Base-by-base conservation (phyloP, 2,888 invertebrate species). In the Calameuta filiformis region DNA sequence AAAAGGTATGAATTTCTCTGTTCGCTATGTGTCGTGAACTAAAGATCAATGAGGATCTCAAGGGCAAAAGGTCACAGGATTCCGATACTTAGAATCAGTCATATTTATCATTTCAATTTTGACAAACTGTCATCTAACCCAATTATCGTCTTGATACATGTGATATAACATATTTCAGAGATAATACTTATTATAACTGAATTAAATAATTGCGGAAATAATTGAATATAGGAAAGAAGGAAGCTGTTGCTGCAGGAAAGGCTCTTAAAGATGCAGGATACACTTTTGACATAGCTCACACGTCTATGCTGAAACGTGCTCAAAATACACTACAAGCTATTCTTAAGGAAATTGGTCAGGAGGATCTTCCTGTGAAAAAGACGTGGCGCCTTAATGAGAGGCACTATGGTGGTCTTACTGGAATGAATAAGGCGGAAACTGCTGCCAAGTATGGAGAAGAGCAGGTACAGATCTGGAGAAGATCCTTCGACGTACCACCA, bases 301-400 rank as follows among this genome's bases (percentile, higher is more conserved):
- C 97, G 0, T 97, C 97, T 0, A 94, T 96, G 6, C 90, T 97
- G 80, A 95, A 94, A 76, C 94, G 97, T 78, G 97, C 97, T 1
- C 95, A 96, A 87, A 93, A 95, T 79, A 97, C 97, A 0, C 91
- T 97, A 69, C 93, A 94, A 76, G 90, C 94, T 0, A 94, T 97
- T 80, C 91, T 97, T 11, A 92, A 94, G 79, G 94, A 95, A 87
- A 93, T 95, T 71, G 94, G 93, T 1, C 95, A 96, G 86, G 90
- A 94, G n/a, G 93, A 94, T 83, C 91, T 97, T 81, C 95, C 95
- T 0, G 92, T 95, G 11, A 90, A 93, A 9, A 95, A 95, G 88
- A 95, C 96, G 12, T 97, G 97, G 97, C 94, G 97, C 23, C 92
- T 97, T 37, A 97, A 97, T 87, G 97, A 97, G 91, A 94, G 97